Base-by-base conservation (phyloP, 2,797 vertebrate genomes). In the Sebastiscus albofasciatus region DNA sequence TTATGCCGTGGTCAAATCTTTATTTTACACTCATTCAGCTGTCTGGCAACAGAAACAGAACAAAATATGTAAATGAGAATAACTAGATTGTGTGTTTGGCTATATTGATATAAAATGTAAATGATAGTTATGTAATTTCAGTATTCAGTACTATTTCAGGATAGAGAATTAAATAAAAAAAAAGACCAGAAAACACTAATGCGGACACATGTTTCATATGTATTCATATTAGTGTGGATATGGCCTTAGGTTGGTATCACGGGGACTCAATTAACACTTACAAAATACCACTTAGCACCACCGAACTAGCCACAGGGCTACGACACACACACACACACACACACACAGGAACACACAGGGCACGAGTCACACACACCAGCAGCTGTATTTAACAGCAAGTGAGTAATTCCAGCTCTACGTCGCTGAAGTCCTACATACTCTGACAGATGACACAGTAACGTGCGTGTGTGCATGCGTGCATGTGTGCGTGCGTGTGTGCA, bases 251-350 rank as follows among this genome's bases (percentile, higher is more conserved):
- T 34, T 72, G 59, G 73, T 70, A 72, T 81, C 74, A 75, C 59
- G 52, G 29, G 71, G 59, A 66, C 56, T 79, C 79, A 86, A 81
- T 91, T 89, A 89, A 74, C 83, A 82, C 83, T 42, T 49, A 29
- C 12, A 79, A 86, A 85, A 76, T 52, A 82, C 59, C 83, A 85
- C 55, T 90, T 91, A 89, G 59, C 79, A 79, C 75, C 3, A 39
- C 33, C 24, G 62, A 78, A 67, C 13, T 60, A 69, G 67, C 83
- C 75, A 69, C 66, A 67, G 78, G 85, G 72, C 58, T 29, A 42
- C 2, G 1, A 56, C 52, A 70, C 54, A 46, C 77, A 52, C 62
- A 58, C 29, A 34, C 58, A 24, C 24, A 24, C 24, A 24, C 24
- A 31, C 66, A 69, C 56, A 60, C 46, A 68, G 52, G 52, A 69